These are phyloP conservation scores for Phrixothrix hirtus DNA, from an alignment of 2,888 invertebrate genomes.

Conservation along the genomic window DNA sequence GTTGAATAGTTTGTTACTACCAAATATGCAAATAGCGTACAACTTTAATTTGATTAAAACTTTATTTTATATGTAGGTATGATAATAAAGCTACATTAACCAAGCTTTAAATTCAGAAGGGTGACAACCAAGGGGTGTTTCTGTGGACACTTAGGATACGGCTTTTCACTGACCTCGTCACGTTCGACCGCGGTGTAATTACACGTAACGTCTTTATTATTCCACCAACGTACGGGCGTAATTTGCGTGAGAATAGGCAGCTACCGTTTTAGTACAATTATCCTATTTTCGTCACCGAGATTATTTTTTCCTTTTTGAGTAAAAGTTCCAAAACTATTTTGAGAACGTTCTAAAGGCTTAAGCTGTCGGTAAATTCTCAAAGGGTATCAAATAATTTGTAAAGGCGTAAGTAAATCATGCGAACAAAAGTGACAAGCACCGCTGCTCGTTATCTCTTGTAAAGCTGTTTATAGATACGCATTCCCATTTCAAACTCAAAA, in stretches of 20 bases:
- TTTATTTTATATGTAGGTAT: too few species aligned
- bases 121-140: constrained; percentile 11
- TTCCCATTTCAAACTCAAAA: constrained; percentile 20
- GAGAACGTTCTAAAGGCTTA: constrained; percentile 16
- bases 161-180: constrained; percentile 35
- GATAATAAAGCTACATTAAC: too few species aligned
- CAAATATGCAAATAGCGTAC: too few species aligned
- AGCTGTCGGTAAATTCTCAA: constrained; percentile 26
- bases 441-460: constrained; percentile 29
- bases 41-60: too few species aligned
- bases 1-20: too few species aligned
- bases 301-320: constrained; percentile 3
- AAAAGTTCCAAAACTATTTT: constrained; percentile 12
- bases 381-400: constrained; percentile 32
- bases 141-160: constrained; percentile 9
- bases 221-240: constrained; percentile 24
- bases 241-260: constrained; percentile 20
- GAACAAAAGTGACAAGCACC: constrained; percentile 32
- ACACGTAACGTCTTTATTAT: constrained; percentile 35
- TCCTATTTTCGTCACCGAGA: neutral
- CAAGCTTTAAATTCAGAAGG: constrained; percentile 18
- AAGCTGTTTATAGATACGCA: constrained; percentile 31
- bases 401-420: constrained; percentile 33
- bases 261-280: constrained; percentile 8
- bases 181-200: constrained; percentile 34